Evolutionary conservation across 2,888 invertebrate genomes (phyloP).

Genomic region (Drosophila paranaensis): DNA sequence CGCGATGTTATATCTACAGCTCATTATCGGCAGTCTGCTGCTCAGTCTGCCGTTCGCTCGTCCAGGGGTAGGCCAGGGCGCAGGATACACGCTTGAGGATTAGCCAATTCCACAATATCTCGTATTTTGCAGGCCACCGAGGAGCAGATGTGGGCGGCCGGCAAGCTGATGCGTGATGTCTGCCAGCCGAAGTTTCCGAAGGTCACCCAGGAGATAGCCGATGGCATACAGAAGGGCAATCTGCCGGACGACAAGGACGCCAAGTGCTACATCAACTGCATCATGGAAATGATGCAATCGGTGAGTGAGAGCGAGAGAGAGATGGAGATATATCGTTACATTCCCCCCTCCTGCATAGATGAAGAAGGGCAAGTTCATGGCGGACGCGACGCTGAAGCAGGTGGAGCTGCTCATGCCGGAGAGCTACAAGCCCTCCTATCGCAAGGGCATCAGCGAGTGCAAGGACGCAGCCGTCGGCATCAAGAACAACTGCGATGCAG

Average conservation of each 20-base stretch:
- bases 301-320: conserved; percentile 80
- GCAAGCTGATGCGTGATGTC: conserved; percentile 87
- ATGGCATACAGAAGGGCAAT: conserved; percentile 74
- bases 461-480: conserved; percentile 78
- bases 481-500: conserved; percentile 83
- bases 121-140: conserved; percentile 78
- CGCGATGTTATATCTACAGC: conserved; percentile 30
- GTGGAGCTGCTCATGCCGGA: conserved; percentile 83
- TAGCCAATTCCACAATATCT: too few relatives aligned
- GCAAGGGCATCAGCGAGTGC: conserved; percentile 73
- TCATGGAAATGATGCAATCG: conserved; percentile 86
- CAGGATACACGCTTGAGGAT: background rate
- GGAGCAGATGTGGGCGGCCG: conserved; percentile 88
- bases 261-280: conserved; percentile 86
- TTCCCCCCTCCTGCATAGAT: conserved; percentile 66
- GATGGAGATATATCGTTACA: background rate
- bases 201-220: conserved; percentile 75
- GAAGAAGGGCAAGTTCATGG: conserved; percentile 83
- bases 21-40: conserved; percentile 23
- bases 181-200: conserved; percentile 87
- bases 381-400: conserved; percentile 82
- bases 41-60: conserved; percentile 36
- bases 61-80: conserved; percentile 28
- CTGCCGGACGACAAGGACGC: conserved; percentile 81
- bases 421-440: conserved; percentile 75